Percentiles rank a stretch among this genome's conserved stretches.
phyloP scores from a whole-genome alignment of 2,113 vertebrate genomes.

The Mixornis gularis region DNA sequence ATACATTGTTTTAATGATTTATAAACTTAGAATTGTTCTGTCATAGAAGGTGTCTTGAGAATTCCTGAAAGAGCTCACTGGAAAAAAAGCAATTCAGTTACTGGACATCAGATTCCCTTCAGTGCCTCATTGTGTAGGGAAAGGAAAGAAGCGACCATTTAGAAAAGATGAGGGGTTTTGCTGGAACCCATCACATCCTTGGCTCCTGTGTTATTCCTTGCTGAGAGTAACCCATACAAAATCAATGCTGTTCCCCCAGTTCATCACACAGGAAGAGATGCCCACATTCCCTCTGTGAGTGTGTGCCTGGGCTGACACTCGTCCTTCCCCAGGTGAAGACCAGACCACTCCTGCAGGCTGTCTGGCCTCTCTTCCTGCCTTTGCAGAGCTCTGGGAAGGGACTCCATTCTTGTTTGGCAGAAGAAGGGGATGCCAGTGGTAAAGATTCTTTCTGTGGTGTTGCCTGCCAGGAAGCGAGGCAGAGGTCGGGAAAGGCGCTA shows the following conservation, averaged over 20 bases:
- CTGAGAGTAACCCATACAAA: not conserved
- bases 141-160: not conserved
- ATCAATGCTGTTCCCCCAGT: not conserved
- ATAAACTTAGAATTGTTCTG: slow-evolving; percentile 9
- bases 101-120: not conserved
- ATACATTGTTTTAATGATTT: slow-evolving; percentile 39
- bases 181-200: not conserved
- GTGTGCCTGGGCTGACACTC: not conserved
- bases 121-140: not conserved
- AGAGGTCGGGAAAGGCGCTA: slow-evolving; percentile 30
- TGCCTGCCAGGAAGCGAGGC: slow-evolving; percentile 48
- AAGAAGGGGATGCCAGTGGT: slow-evolving; percentile 41
- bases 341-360: not conserved
- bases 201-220: not conserved
- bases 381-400: not conserved
- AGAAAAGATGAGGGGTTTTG: not conserved
- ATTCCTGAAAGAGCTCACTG: not conserved
- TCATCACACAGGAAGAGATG: not conserved
- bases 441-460: slow-evolving; percentile 30
- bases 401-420: not conserved
- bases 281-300: not conserved
- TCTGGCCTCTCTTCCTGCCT: not conserved
- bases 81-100: not conserved
- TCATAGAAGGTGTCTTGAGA: not conserved
- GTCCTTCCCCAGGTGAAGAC: not conserved